These are phyloP conservation scores for Drosophila sturtevanti DNA, from an alignment of 1,140 invertebrate species.

Conservation along the genomic window DNA sequence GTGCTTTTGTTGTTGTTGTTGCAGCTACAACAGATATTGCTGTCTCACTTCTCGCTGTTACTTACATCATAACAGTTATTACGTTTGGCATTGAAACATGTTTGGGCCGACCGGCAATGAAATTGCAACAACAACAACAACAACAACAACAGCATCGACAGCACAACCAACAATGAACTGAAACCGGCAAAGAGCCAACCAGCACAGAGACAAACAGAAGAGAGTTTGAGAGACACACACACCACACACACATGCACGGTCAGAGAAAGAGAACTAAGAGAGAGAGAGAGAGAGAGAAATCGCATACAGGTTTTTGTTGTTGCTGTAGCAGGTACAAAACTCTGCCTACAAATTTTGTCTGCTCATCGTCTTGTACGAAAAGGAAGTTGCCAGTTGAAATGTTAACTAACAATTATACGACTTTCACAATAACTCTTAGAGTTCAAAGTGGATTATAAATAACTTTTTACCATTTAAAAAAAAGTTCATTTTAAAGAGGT, in stretches of 20 bases:
- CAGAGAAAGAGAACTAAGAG: neutral
- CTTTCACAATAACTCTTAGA: neutral
- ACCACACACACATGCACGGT: neutral
- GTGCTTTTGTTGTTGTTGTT: slow-evolving; percentile 1
- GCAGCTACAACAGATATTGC: neutral
- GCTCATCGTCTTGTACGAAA: slow-evolving; percentile 5
- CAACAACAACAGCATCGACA: slow-evolving; percentile 54
- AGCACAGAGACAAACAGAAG: slow-evolving; percentile 50
- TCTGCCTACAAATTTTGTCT: neutral
- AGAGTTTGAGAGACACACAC: slow-evolving; percentile 1
- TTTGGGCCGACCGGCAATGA: slow-evolving; percentile 72
- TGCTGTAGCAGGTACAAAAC: neutral
- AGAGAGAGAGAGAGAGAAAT: slow-evolving; percentile 23
- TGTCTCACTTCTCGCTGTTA: slow-evolving; percentile 27
- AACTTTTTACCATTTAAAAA: too few relatives aligned
- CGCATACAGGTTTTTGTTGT: slow-evolving; percentile 47
- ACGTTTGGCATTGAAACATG: slow-evolving; percentile 81
- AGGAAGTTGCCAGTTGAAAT: neutral
- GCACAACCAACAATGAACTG: slow-evolving; percentile 34
- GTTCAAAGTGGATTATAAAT: too few relatives aligned
- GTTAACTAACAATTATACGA: neutral
- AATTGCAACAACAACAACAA: slow-evolving; percentile 61
- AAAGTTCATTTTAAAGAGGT: too few relatives aligned
- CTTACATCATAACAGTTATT: slow-evolving; percentile 81
- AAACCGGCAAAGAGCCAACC: slow-evolving; percentile 29